Evolutionary conservation across 2,797 vertebrate genomes (phyloP).

Genomic region (Rhincodon typus): DNA sequence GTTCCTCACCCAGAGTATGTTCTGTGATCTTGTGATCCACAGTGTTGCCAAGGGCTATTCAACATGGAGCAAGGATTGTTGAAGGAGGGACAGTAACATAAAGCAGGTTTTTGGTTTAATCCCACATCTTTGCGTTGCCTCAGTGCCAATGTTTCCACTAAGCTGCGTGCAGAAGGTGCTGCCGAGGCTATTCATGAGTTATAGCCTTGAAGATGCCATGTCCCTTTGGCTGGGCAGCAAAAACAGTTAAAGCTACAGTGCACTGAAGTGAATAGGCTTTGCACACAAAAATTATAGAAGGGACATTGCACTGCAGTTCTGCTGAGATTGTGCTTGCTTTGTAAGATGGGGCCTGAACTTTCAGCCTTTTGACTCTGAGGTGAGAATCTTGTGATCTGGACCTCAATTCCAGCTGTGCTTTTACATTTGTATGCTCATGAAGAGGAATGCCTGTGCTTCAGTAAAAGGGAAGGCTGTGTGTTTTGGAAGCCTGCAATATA

Average conservation of each 20-base stretch:
- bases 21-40: too few species aligned
- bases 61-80: too few species aligned
- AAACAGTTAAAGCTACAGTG: background rate
- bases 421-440: background rate
- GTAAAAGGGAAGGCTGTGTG: background rate
- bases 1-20: too few species aligned
- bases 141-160: background rate
- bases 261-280: background rate
- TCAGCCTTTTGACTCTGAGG: background rate
- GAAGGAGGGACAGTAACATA: too few species aligned
- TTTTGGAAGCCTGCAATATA: background rate
- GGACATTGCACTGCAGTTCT: background rate
- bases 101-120: background rate
- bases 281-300: background rate
- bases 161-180: background rate
- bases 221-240: too few species aligned
- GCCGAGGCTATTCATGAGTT: background rate
- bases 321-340: background rate
- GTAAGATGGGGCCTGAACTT: too few species aligned
- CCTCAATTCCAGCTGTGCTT: background rate
- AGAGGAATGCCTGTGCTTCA: background rate
- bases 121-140: background rate
- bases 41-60: too few species aligned
- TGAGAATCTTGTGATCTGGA: background rate
- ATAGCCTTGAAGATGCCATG: background rate